phyloP scores from a whole-genome alignment of 2,113 vertebrate species.

The Cyphomyrus discorhynchus region DNA sequence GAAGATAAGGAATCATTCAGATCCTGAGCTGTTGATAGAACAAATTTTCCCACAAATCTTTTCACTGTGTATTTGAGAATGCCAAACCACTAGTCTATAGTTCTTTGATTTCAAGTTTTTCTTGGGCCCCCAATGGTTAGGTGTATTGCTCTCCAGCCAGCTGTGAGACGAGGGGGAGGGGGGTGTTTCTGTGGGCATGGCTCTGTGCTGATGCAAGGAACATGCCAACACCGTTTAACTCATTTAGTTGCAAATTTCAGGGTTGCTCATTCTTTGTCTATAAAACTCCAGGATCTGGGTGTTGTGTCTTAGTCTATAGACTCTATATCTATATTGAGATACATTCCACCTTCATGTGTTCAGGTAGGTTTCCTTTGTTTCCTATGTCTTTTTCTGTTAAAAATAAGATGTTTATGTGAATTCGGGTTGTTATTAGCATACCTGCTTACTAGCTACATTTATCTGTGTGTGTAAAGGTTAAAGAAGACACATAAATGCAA shows the following conservation, averaged over 20 bases:
- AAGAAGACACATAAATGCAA: background rate
- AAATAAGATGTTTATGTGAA: background rate
- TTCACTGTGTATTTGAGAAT: background rate
- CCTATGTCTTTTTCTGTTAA: background rate
- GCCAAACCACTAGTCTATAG: background rate
- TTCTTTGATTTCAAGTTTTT: background rate
- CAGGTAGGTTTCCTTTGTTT: background rate
- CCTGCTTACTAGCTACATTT: background rate
- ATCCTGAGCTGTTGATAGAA: background rate
- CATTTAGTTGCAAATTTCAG: background rate
- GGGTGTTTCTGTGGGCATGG: background rate
- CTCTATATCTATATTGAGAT: background rate
- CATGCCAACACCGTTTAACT: background rate
- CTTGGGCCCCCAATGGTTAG: background rate
- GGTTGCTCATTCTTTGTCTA: background rate
- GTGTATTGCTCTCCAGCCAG: background rate
- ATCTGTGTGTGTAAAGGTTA: background rate
- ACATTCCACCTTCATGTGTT: background rate
- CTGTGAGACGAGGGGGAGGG: background rate
- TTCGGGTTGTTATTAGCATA: background rate
- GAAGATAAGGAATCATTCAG: background rate
- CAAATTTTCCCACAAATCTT: background rate
- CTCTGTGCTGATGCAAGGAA: background rate
- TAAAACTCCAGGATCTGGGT: background rate
- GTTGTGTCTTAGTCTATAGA: background rate